Evolutionary conservation across 2,888 invertebrate species (phyloP).

Genomic region (Macropis europaea): DNA sequence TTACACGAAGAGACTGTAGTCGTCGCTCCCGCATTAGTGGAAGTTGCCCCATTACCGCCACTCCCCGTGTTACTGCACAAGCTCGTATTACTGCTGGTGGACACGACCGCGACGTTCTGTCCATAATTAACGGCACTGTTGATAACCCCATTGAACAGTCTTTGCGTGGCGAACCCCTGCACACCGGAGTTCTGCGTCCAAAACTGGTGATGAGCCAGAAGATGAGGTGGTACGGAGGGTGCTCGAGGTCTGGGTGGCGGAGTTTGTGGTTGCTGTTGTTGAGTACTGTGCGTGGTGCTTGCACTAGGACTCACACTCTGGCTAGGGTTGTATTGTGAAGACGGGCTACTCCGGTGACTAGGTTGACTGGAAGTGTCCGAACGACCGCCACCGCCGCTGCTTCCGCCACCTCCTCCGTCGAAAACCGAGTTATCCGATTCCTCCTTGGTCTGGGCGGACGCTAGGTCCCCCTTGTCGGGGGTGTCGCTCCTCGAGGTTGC

Average conservation of each 20-base stretch:
- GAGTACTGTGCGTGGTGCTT: slow-evolving; percentile 57
- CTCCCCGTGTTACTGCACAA: slow-evolving; percentile 49
- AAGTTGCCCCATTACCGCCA: slow-evolving; percentile 42
- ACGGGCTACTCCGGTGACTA: slow-evolving; percentile 75
- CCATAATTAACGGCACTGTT: slow-evolving; percentile 76
- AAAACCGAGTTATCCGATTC: slow-evolving; percentile 82
- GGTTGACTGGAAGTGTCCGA: slow-evolving; percentile 65
- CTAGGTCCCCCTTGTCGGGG: slow-evolving; percentile 72
- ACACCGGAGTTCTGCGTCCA: slow-evolving; percentile 76
- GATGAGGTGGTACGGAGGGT: slow-evolving; percentile 81
- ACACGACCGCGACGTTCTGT: slow-evolving; percentile 69
- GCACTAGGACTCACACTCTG: slow-evolving; percentile 74
- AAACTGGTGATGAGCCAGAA: slow-evolving; percentile 81
- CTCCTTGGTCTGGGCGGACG: slow-evolving; percentile 76
- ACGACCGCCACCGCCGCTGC: slow-evolving; percentile 63
- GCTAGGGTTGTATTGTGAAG: slow-evolving; percentile 73
- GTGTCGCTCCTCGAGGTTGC: slow-evolving; percentile 69
- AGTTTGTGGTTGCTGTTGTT: slow-evolving; percentile 56
- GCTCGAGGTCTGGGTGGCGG: slow-evolving; percentile 74
- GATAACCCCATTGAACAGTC: slow-evolving; percentile 77
- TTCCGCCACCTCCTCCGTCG: slow-evolving; percentile 80
- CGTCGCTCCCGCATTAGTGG: slow-evolving; percentile 48
- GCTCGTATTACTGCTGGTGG: slow-evolving; percentile 61
- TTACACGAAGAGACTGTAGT: slow-evolving; percentile 58
- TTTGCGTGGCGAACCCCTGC: slow-evolving; percentile 77